Evolutionary conservation across 1,140 invertebrate species (phyloP), one percentile per base, ranked within the genome.

Genomic region (Drosophila varians): DNA sequence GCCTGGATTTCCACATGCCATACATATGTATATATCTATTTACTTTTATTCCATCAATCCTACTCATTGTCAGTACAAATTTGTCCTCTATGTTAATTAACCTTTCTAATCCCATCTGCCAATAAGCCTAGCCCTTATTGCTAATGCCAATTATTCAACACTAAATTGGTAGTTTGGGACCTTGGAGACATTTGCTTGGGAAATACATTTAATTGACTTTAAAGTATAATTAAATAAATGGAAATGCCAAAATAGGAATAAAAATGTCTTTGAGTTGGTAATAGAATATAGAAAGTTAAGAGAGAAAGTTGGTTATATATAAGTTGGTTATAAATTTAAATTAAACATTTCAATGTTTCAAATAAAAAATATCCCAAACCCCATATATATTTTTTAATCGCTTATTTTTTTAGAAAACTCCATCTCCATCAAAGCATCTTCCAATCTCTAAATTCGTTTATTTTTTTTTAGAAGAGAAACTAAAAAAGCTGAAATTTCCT

Each of bases 381-480:
- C n/a, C n/a, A n/a, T n/a, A n/a, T n/a, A n/a, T n/a, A n/a, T n/a
- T n/a, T 26, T 26, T 12, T 28, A 23, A 45, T 55, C 18, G 26
- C 54, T 8, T 14, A 9, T 38, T 14, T 31, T 31, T 31, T 31
- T 2, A 6, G 12, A 38, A 14, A 38, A 38, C 14, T 38, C 14
- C 36, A 5, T 38, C 25, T 16, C 25, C 46, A 36, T 60, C 23
- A 31, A 73, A 82, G 68, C 68, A 42, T 57, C 54, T 56, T 45
- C 45, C 61, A 74, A 69, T 74, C 53, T 40, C 36, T 80, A 80
- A 80, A 80, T 79, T 79, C 76, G 76, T 14, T 31, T 11, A 38
- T 16, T 3, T 16, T 64, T 25, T 43, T 46, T 11, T 25, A 56
- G 56, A 64, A 74, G 25, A 66, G 16, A 60, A 62, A 60, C 1